Percentiles rank a stretch among this genome's conserved stretches.
These are phyloP conservation scores for Onchidella celtica DNA, from an alignment of 2,888 invertebrate species.

Conservation along the genomic window DNA sequence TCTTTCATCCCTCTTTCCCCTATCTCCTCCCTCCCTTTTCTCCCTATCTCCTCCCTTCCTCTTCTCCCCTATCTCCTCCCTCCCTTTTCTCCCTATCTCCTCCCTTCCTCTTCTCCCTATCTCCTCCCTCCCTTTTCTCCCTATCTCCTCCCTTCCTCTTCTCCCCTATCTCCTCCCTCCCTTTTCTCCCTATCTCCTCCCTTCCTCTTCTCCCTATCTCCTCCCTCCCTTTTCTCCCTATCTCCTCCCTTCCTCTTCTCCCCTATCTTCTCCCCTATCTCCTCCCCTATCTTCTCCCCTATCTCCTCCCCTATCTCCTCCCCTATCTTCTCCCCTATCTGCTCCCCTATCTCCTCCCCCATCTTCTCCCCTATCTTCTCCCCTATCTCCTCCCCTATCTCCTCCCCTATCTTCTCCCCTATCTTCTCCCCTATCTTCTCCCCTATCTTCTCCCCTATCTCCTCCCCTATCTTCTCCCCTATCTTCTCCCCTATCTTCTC, in stretches of 20 bases:
- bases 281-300: neutral
- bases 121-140: neutral
- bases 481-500: neutral
- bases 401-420: neutral
- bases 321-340: neutral
- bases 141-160: neutral
- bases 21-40: neutral
- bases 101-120: neutral
- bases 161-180: neutral
- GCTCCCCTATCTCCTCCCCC: neutral
- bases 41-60: neutral
- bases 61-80: neutral
- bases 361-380: neutral
- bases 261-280: neutral
- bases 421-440: neutral
- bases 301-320: neutral
- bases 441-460: neutral
- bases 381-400: neutral
- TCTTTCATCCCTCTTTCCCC: neutral
- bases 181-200: neutral
- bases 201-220: neutral
- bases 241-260: neutral
- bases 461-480: neutral
- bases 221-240: neutral
- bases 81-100: neutral